Percentiles rank a stretch among this genome's conserved stretches.
Conservation (phyloP, 1,140 invertebrate genomes). For the Drosophila arawakana region DNA sequence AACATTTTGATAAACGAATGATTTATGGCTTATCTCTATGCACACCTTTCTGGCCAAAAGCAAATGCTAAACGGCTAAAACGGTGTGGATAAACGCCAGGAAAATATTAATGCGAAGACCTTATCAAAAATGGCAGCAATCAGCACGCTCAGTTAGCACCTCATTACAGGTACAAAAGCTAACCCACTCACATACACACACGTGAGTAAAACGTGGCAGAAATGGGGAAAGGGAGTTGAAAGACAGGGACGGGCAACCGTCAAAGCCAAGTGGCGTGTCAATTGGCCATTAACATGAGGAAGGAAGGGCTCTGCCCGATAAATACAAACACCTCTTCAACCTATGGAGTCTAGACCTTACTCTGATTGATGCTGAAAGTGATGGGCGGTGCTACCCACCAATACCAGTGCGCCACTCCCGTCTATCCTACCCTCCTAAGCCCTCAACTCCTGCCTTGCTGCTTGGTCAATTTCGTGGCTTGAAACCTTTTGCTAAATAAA, state of each 20-base stretch:
- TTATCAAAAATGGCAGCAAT: slow-evolving; percentile 82
- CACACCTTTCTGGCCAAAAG: slow-evolving; percentile 14
- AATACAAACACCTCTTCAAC: slow-evolving; percentile 56
- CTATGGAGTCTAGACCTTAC: slow-evolving; percentile 16
- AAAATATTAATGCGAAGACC: slow-evolving; percentile 76
- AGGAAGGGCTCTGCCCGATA: slow-evolving; percentile 50
- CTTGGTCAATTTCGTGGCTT: slow-evolving; percentile 18
- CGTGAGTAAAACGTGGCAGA: slow-evolving; percentile 53
- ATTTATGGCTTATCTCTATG: slow-evolving; percentile 5
- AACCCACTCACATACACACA: slow-evolving; percentile 16
- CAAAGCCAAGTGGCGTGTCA: slow-evolving; percentile 81
- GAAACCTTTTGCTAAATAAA: slow-evolving; percentile 21
- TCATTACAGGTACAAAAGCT: slow-evolving; percentile 50
- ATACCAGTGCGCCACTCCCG: neutral
- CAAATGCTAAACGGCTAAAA: slow-evolving; percentile 37
- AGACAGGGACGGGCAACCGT: slow-evolving; percentile 29
- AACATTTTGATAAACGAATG: neutral
- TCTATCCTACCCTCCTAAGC: neutral
- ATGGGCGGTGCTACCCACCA: neutral
- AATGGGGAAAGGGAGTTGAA: neutral
- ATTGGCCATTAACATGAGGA: slow-evolving; percentile 77
- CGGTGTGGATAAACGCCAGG: slow-evolving; percentile 56
- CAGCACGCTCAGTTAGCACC: slow-evolving; percentile 80
- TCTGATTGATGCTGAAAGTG: slow-evolving; percentile 46
- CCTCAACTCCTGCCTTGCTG: neutral